phyloP scores from a whole-genome alignment of 2,888 invertebrate species.

The Athrips mouffetella region DNA sequence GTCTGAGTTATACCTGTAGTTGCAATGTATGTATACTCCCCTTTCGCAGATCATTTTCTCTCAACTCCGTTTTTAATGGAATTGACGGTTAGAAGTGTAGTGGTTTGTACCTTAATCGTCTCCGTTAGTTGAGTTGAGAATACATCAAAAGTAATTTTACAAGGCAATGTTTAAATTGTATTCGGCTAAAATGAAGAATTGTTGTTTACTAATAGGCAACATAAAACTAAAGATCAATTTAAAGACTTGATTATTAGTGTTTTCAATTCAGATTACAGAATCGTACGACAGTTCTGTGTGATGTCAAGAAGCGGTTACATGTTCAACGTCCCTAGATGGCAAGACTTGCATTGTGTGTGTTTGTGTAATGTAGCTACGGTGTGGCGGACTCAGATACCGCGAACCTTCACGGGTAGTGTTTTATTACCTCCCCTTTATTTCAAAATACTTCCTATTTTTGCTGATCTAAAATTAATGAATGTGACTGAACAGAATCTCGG shows the following conservation, averaged over 20 bases:
- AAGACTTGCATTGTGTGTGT: neutral
- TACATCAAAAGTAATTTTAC: too few relatives aligned
- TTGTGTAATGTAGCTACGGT: slow-evolving; percentile 16
- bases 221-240: too few relatives aligned
- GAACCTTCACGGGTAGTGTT: slow-evolving; percentile 24
- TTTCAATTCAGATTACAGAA: neutral
- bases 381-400: slow-evolving; percentile 12
- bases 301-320: neutral
- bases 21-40: too few relatives aligned
- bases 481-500: slow-evolving; percentile 20
- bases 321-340: neutral
- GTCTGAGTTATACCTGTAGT: too few relatives aligned
- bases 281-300: neutral
- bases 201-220: too few relatives aligned
- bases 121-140: too few relatives aligned
- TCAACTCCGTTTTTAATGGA: too few relatives aligned
- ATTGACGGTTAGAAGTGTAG: too few relatives aligned
- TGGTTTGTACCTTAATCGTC: too few relatives aligned
- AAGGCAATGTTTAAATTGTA: too few relatives aligned
- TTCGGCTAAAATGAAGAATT: too few relatives aligned
- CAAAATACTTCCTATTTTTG: slow-evolving; percentile 33
- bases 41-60: too few relatives aligned
- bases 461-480: slow-evolving; percentile 38
- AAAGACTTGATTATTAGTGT: neutral
- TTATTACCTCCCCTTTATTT: slow-evolving; percentile 25